phyloP scores from a whole-genome alignment of 2,113 vertebrate species.

The Anthoscopus minutus region DNA sequence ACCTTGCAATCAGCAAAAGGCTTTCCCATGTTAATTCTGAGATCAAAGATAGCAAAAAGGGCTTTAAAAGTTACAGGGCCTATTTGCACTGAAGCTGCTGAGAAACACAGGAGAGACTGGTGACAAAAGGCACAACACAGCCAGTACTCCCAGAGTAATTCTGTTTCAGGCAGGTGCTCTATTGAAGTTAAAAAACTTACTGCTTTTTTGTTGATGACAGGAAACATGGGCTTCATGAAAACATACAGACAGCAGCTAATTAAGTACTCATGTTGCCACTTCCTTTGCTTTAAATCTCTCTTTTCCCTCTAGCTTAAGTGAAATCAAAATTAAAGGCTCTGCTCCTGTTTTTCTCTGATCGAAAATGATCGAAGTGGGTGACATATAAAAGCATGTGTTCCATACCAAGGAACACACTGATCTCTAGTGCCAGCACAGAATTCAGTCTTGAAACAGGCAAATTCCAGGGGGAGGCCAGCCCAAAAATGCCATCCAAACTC shows the following conservation, averaged over 20 bases:
- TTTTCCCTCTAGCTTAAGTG: not conserved
- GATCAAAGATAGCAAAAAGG: not conserved
- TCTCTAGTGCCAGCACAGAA: not conserved
- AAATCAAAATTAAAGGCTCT: not conserved
- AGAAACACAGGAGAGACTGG: not conserved
- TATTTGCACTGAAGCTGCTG: not conserved
- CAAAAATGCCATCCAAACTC: not conserved
- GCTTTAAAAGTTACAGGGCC: not conserved
- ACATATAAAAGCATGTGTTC: not conserved
- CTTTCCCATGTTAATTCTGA: not conserved
- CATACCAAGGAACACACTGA: not conserved
- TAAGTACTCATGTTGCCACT: not conserved
- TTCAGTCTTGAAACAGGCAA: not conserved
- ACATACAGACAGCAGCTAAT: not conserved
- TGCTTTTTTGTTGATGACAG: not conserved
- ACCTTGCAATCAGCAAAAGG: not conserved
- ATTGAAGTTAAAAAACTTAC: not conserved
- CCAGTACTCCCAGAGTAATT: not conserved
- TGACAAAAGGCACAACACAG: not conserved
- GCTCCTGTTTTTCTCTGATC: not conserved
- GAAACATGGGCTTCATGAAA: not conserved
- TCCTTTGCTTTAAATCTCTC: not conserved
- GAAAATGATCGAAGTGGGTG: not conserved
- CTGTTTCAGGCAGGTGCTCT: not conserved
- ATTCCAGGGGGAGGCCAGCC: not conserved